phyloP scores from a whole-genome alignment of 2,797 vertebrate genomes.

The Enteromius viviparus region DNA sequence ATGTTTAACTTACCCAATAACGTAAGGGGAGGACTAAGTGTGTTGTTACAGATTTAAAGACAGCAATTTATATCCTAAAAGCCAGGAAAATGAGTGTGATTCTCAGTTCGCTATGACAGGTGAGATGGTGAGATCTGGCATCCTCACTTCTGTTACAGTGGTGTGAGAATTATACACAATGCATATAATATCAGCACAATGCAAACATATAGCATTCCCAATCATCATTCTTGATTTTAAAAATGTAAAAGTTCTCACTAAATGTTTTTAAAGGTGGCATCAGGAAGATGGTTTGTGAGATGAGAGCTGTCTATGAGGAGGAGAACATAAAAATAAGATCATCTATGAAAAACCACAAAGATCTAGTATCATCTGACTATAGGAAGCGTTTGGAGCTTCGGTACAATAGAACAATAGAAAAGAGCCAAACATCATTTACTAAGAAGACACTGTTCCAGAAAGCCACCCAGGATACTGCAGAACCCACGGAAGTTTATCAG shows the following conservation, averaged over 20 bases:
- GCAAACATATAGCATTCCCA: not conserved
- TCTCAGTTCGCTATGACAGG: constrained; percentile 40
- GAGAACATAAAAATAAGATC: constrained; percentile 50
- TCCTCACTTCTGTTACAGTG: constrained; percentile 30
- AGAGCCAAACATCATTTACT: constrained; percentile 1
- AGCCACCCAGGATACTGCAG: constrained; percentile 10
- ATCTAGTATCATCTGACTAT: not conserved
- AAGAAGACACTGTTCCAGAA: constrained; percentile 34
- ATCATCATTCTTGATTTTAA: not conserved
- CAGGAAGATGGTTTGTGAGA: constrained; percentile 66
- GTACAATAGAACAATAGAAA: constrained; percentile 45
- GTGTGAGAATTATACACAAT: constrained; percentile 4
- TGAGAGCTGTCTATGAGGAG: constrained; percentile 68
- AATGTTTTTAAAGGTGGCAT: constrained; percentile 67
- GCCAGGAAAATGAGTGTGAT: constrained; percentile 23
- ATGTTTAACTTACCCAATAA: not conserved
- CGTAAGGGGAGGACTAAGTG: not conserved
- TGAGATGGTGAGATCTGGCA: constrained; percentile 45
- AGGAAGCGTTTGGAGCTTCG: constrained; percentile 32
- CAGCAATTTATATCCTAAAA: not conserved
- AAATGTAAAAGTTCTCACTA: constrained; percentile 7
- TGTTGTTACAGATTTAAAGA: not conserved
- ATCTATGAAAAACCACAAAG: constrained; percentile 38
- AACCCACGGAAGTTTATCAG: not conserved
- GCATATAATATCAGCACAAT: not conserved